phyloP scores from a whole-genome alignment of 2,113 vertebrate genomes.

The Lasiurus borealis region DNA sequence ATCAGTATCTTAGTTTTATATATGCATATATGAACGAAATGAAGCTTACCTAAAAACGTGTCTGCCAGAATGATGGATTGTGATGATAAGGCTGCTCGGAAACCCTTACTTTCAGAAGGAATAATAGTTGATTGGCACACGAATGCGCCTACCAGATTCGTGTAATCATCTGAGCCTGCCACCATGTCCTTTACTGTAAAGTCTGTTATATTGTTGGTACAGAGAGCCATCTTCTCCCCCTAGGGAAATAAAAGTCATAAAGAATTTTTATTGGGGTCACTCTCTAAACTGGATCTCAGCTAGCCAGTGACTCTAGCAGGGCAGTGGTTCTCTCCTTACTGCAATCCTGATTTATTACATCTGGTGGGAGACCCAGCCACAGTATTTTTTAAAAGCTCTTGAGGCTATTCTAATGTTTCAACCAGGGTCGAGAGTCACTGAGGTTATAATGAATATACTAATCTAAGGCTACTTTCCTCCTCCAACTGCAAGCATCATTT shows the following conservation, averaged over 20 bases:
- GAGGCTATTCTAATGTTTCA: background rate
- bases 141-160: slow-evolving; percentile 92
- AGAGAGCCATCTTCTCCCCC: slow-evolving; percentile 92
- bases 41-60: slow-evolving; percentile 92
- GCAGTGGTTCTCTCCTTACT: background rate
- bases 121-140: slow-evolving; percentile 98
- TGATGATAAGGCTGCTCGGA: slow-evolving; percentile 94
- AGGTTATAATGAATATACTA: background rate
- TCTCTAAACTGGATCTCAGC: background rate
- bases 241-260: slow-evolving; percentile 80
- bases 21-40: slow-evolving; percentile 26
- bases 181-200: slow-evolving; percentile 91
- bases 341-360: background rate
- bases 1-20: background rate
- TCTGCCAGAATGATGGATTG: slow-evolving; percentile 98
- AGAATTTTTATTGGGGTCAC: background rate
- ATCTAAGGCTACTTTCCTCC: background rate
- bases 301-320: background rate
- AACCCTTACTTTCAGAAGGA: slow-evolving; percentile 95
- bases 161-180: slow-evolving; percentile 90
- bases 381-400: background rate
- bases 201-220: slow-evolving; percentile 97
- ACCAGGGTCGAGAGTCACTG: background rate
- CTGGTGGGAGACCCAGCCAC: background rate
- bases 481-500: background rate